Evolutionary conservation across 2,797 vertebrate species (phyloP), one percentile per base, ranked within the genome.

Genomic region (Crypturellus tataupa): DNA sequence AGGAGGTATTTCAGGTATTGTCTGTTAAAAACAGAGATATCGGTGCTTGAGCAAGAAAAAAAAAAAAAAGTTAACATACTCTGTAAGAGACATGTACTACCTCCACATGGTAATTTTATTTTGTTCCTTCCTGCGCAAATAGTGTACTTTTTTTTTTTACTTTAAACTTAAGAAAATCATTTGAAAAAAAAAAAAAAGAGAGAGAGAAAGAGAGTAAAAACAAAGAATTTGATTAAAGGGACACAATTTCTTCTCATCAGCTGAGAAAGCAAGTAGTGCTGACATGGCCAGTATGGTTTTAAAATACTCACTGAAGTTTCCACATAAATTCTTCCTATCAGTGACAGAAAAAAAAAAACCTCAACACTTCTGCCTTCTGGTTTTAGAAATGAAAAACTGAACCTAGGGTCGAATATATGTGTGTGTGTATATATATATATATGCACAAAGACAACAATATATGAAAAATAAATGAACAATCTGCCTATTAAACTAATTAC

Each of bases 1-100:
- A 37, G 99, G 99, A 85, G 99, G 99, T 73, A 98, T 77, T 69
- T 99, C 99, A 94, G 99, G 99, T 95, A 99, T 98, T 49, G 96
- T 99, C 99, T 99, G 80, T 87, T 82, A 94, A 90, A 93, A 75
- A 77, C 9, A 69, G 27, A 89, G 37, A 37, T 0, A 1, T 83
- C 69, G 92, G 12, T 27, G 31, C 10, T 68, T 47, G 33, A 40
- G 25, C 53, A 95, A 31, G 71, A 64, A 17, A 27, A 91, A 89
- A 86, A 56, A 3, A 46, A 51, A 17, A 40, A 72, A 39, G 18
- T 15, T 0, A 55, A 18, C 6, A 7, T 16, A 9, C 9, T 25
- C 20, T 65, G 16, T 10, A 42, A 77, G 15, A 78, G 23, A 16
- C 4, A 7, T 21, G 35, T 18, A n/a, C 24, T 69, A 44, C 3